Evolutionary conservation across 92 coral and sea anemone genomes (phyloP).

Genomic region (Isaurus tuberculatus): DNA sequence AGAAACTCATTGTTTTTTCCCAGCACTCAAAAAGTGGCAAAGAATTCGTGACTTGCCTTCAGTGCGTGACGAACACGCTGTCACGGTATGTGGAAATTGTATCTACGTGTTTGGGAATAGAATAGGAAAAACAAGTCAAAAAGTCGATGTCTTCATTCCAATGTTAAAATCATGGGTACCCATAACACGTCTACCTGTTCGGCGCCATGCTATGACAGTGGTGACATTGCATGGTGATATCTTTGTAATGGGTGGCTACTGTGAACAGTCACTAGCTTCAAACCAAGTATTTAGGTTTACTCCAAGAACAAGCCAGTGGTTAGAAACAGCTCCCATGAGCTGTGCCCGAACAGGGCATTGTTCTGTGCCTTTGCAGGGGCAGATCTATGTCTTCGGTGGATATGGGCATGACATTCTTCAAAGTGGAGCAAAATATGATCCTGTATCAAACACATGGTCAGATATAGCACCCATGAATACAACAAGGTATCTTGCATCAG

Average conservation of each 20-base stretch:
- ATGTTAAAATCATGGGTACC: slow-evolving; percentile 63
- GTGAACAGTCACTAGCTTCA: slow-evolving; percentile 60
- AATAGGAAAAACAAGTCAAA: slow-evolving; percentile 52
- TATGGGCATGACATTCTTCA: slow-evolving; percentile 61
- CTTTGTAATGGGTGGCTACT: slow-evolving; percentile 78
- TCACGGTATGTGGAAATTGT: slow-evolving; percentile 59
- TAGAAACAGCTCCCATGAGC: slow-evolving; percentile 69
- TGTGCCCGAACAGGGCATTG: slow-evolving; percentile 74
- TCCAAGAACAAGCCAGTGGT: slow-evolving; percentile 73
- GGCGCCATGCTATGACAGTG: slow-evolving; percentile 69
- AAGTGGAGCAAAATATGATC: slow-evolving; percentile 62
- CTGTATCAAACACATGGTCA: slow-evolving; percentile 64
- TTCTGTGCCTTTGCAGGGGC: slow-evolving; percentile 67
- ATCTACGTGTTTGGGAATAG: slow-evolving; percentile 68
- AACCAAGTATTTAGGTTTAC: slow-evolving; percentile 74
- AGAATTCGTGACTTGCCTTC: slow-evolving; percentile 65
- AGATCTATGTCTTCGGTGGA: slow-evolving; percentile 83
- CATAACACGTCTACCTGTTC: slow-evolving; percentile 56
- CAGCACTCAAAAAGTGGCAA: slow-evolving; percentile 56
- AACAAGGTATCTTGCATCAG: slow-evolving; percentile 69
- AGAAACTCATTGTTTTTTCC: slow-evolving; percentile 51
- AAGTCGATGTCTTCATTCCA: slow-evolving; percentile 73
- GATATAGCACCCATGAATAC: slow-evolving; percentile 66
- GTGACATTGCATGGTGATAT: slow-evolving; percentile 67
- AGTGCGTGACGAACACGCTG: slow-evolving; percentile 73